Base-by-base conservation (phyloP, 2,888 invertebrate genomes). In the Clanis bilineata region DNA sequence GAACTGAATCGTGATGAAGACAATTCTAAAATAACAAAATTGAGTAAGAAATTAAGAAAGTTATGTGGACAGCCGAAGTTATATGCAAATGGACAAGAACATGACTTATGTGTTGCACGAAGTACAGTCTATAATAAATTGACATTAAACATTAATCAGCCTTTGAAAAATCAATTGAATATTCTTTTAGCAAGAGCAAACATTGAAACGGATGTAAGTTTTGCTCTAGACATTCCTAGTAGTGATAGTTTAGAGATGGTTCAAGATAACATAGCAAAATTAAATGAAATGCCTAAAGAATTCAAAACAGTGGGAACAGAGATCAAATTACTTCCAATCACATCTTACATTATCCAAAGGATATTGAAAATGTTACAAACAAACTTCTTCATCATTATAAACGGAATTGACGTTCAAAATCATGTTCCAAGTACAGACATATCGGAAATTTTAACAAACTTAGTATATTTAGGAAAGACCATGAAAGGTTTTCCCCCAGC, bases 291-390 rank as follows among this genome's bases (percentile, higher is more conserved):
- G 21, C 25, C 64, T 3, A 68, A 69, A 55, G 65, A 66, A 21
- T 57, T 57, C 47, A 39, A 56, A 41, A 51, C 64, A 68, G 57
- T 68, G 4, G 67, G 63, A 25, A 45, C 70, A 25, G 70, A 79
- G 41, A 56, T 89, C 72, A 71, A 93, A 73, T 72, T 95, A 2
- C 80, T 95, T 64, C 95, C 95, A 62, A 74, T 94, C 44, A 93
- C 94, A 66, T 88, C 93, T 12, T 93, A 93, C 61, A 74, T 93
- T 6, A 78, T 93, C 44, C 81, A 89, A 61, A 81, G 90, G 67
- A 73, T 93, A 22, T 67, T 90, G 6, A 74, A 71, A 59, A 62
- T 87, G 23, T 57, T 89, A 28, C 79, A 84, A 64, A 71, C 64
- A 9, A 66, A 74, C 47, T 72, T 89, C 9, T 62, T 76, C 7